phyloP scores from a whole-genome alignment of 2,888 invertebrate genomes.

The Xanthorhoe spadicearia region DNA sequence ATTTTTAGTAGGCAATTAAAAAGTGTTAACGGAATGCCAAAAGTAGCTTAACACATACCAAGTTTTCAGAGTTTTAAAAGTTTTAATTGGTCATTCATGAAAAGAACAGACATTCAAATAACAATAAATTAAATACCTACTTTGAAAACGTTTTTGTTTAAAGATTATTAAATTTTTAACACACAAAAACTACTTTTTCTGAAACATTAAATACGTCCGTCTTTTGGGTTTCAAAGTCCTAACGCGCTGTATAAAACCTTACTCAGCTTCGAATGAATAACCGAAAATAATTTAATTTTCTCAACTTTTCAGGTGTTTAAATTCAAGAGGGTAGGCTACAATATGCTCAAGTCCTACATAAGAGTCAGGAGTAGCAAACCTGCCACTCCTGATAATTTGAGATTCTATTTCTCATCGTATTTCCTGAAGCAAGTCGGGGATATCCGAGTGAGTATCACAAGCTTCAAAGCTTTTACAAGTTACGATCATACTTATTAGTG shows the following conservation, averaged over 20 bases:
- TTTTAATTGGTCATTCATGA: too few relatives aligned
- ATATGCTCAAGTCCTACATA: slow-evolving; percentile 64
- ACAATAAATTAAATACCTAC: neutral
- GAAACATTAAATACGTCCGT: too few relatives aligned
- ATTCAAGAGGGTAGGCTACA: slow-evolving; percentile 72
- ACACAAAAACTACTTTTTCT: too few relatives aligned
- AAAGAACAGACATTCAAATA: too few relatives aligned
- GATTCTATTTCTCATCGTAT: slow-evolving; percentile 77
- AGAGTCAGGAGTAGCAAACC: slow-evolving; percentile 53
- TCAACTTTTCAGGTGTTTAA: slow-evolving; percentile 72
- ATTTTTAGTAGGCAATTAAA: too few relatives aligned
- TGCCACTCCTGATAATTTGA: slow-evolving; percentile 60
- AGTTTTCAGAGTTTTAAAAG: neutral
- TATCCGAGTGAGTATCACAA: slow-evolving; percentile 61
- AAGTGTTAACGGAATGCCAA: neutral
- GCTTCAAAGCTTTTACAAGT: too few relatives aligned
- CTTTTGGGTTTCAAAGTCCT: too few relatives aligned
- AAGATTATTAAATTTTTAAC: too few relatives aligned
- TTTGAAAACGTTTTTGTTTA: neutral
- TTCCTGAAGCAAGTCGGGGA: slow-evolving; percentile 78
- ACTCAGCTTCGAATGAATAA: too few relatives aligned
- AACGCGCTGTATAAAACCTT: too few relatives aligned
- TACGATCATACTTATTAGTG: too few relatives aligned
- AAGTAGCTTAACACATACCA: neutral
- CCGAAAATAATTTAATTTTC: neutral